These are phyloP conservation scores for Eulemur coronatus DNA, from an alignment of 2,797 vertebrate genomes.

Conservation along the genomic window DNA sequence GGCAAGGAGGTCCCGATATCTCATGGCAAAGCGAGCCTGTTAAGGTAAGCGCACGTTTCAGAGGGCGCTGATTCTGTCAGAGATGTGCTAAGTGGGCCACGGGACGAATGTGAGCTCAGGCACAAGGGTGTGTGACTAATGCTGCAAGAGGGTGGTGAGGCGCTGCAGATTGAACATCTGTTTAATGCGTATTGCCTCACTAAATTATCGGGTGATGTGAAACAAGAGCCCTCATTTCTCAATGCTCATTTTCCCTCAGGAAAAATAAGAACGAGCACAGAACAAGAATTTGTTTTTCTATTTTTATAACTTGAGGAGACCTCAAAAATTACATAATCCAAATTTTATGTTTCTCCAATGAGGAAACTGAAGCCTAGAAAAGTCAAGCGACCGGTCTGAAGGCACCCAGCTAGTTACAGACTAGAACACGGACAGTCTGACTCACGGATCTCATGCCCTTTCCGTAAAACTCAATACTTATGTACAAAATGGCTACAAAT, in stretches of 20 bases:
- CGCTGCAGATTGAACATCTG: conserved; percentile 42
- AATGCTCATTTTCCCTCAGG: neutral
- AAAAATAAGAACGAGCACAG: neutral
- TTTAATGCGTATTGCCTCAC: conserved; percentile 58
- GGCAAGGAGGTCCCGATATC: neutral
- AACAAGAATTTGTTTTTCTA: neutral
- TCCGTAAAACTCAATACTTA: neutral
- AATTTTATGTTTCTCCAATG: neutral
- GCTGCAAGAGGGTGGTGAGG: conserved; percentile 46
- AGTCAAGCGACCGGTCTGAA: neutral
- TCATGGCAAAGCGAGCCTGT: neutral
- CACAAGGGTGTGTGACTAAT: neutral
- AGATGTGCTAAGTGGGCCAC: conserved; percentile 46
- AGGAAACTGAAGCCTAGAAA: neutral
- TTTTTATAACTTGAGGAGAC: neutral
- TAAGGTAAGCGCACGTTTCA: neutral
- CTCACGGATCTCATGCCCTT: neutral
- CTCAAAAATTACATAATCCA: neutral
- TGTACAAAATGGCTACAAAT: neutral
- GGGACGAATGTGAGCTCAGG: neutral
- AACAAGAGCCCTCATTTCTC: conserved; percentile 15
- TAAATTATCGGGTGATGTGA: conserved; percentile 38
- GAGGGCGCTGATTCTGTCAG: fast-evolving
- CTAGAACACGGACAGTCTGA: neutral
- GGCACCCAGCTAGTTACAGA: neutral